Conservation (phyloP, 2,888 invertebrate species). For the Tenthredo scrophulariae region DNA sequence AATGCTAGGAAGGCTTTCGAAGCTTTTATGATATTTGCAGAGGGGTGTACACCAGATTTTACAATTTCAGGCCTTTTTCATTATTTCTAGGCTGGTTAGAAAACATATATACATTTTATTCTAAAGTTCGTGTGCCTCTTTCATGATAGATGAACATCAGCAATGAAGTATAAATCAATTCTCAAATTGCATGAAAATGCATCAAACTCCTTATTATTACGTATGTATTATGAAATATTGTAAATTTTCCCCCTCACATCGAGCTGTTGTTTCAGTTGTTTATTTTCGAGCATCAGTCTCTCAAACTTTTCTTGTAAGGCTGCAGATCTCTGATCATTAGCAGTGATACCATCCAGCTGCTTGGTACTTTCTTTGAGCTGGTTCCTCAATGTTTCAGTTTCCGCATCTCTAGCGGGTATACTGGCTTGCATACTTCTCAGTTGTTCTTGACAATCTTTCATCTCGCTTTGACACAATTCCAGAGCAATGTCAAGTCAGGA, state of each 20-base stretch:
- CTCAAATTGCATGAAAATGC: neutral
- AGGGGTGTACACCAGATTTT: neutral
- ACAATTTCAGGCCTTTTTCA: neutral
- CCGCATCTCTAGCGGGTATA: conserved; percentile 77
- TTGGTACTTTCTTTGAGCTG: conserved; percentile 80
- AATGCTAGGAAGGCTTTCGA: conserved; percentile 71
- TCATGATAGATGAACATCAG: neutral
- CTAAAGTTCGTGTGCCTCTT: neutral
- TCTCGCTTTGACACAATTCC: conserved; percentile 74
- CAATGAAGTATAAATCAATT: neutral
- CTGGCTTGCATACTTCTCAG: conserved; percentile 73
- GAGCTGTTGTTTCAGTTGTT: conserved; percentile 75
- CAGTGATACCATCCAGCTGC: conserved; percentile 77
- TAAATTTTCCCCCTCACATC: conserved; percentile 63
- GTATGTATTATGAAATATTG: neutral
- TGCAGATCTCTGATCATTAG: conserved; percentile 78
- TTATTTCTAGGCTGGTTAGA: neutral
- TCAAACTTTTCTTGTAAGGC: conserved; percentile 78
- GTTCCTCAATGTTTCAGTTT: conserved; percentile 78
- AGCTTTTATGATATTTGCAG: no score
- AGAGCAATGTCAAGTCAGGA: conserved; percentile 75
- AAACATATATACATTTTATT: neutral
- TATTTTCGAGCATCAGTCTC: conserved; percentile 79
- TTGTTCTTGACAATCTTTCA: conserved; percentile 75
- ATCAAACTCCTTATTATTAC: no score